phyloP scores from a whole-genome alignment of 1,140 invertebrate genomes.

The Hetaerina americana region DNA sequence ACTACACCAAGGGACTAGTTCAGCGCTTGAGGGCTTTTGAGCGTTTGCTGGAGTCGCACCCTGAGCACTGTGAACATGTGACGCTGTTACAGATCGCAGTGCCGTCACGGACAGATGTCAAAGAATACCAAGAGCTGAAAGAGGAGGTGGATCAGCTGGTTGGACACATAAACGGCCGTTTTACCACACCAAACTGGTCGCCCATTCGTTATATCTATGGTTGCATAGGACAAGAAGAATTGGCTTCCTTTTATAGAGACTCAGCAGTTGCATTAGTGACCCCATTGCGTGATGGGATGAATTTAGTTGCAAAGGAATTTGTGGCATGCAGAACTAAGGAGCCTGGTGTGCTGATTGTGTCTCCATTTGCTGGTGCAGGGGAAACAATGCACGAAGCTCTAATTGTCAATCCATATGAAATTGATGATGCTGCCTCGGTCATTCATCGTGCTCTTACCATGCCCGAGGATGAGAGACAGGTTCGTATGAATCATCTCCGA shows the following conservation, averaged over 20 bases:
- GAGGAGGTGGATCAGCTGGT: constrained; percentile 31
- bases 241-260: constrained; percentile 31
- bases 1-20: constrained; percentile 34
- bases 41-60: constrained; percentile 27
- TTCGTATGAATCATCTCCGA: constrained; percentile 29
- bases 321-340: constrained; percentile 31
- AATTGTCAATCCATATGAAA: constrained; percentile 32
- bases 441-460: constrained; percentile 29
- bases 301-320: constrained; percentile 35
- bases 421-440: constrained; percentile 27
- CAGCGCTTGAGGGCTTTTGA: constrained; percentile 31
- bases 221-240: constrained; percentile 26
- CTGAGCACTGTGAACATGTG: constrained; percentile 27
- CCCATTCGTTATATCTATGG: constrained; percentile 34
- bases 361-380: constrained; percentile 30
- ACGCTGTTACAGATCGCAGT: constrained; percentile 25
- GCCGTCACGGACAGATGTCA: constrained; percentile 32
- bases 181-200: constrained; percentile 31
- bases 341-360: constrained; percentile 31
- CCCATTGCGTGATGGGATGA: constrained; percentile 34
- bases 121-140: constrained; percentile 31
- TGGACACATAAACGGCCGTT: constrained; percentile 29
- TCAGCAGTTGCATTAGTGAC: constrained; percentile 30
- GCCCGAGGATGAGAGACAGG: constrained; percentile 28
- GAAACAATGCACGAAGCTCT: constrained; percentile 28